These are phyloP conservation scores for Globia sparganii DNA, from an alignment of 2,888 invertebrate species.

Conservation along the genomic window DNA sequence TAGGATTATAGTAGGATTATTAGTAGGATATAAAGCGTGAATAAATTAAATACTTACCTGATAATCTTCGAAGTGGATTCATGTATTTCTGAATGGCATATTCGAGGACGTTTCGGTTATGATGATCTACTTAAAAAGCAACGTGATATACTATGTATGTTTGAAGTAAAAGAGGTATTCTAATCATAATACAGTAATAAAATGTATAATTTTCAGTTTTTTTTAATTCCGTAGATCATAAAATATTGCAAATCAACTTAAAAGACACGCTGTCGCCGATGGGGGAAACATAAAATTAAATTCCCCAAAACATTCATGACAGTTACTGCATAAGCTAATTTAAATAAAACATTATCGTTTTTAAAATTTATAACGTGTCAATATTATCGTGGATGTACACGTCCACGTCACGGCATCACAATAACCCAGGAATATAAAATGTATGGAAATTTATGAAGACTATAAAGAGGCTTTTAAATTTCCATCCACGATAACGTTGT, in stretches of 20 bases:
- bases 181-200: background rate
- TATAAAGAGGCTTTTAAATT: background rate
- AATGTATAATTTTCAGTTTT: background rate
- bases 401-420: background rate
- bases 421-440: background rate
- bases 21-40: background rate
- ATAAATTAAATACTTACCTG: conserved; percentile 62
- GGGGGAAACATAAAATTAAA: background rate
- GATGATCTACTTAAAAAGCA: conserved; percentile 44
- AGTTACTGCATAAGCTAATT: background rate
- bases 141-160: background rate
- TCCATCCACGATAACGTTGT: background rate
- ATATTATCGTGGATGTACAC: background rate
- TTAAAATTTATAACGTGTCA: background rate
- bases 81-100: conserved; percentile 68
- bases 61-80: conserved; percentile 68
- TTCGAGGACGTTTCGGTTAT: conserved; percentile 52
- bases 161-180: background rate
- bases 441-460: background rate
- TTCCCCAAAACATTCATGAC: background rate
- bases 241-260: background rate
- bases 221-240: too few species aligned
- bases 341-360: background rate
- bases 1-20: too few species aligned
- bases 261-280: background rate